Evolutionary conservation across 1,140 invertebrate genomes (phyloP).

Genomic region (Scaptomyza hsui): DNA sequence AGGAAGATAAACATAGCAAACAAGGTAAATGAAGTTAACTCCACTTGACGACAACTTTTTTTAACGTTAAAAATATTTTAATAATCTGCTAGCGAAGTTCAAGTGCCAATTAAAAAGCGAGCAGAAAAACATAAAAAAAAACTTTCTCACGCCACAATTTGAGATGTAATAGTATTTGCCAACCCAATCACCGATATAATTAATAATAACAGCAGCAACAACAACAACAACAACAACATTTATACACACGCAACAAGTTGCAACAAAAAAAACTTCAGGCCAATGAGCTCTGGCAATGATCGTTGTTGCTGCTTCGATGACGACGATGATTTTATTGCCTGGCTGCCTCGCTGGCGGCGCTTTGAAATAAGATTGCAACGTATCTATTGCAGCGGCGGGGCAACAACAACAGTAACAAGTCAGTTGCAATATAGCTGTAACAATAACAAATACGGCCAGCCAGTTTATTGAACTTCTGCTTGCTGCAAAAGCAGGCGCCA

Average conservation of each 20-base stretch:
- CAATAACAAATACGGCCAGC: conserved; percentile 30
- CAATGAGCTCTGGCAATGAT: conserved; percentile 70
- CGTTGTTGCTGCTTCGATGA: conserved; percentile 35
- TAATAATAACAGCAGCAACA: conserved; percentile 59
- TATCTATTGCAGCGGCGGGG: conserved; percentile 58
- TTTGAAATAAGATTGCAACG: conserved; percentile 57
- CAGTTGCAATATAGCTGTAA: conserved; percentile 63
- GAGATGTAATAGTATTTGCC: conserved; percentile 48
- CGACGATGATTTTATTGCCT: conserved; percentile 8
- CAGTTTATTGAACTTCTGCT: conserved; percentile 72
- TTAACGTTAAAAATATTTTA: no score
- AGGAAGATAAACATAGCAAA: no score
- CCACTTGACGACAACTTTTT: no score
- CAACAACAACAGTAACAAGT: conserved; percentile 48
- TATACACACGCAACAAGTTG: conserved; percentile 1
- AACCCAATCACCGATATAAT: conserved; percentile 80
- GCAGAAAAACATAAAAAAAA: conserved; percentile 25
- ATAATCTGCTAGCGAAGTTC: conserved; percentile 16
- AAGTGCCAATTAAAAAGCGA: conserved; percentile 33
- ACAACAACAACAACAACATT: conserved; percentile 2
- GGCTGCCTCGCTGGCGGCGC: conserved; percentile 33
- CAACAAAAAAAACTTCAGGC: conserved; percentile 37
- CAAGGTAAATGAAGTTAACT: no score
- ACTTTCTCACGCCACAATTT: conserved; percentile 75
- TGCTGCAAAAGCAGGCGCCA: conserved; percentile 56